phyloP scores from a whole-genome alignment of 2,113 vertebrate species.

The Eublepharis macularius region DNA sequence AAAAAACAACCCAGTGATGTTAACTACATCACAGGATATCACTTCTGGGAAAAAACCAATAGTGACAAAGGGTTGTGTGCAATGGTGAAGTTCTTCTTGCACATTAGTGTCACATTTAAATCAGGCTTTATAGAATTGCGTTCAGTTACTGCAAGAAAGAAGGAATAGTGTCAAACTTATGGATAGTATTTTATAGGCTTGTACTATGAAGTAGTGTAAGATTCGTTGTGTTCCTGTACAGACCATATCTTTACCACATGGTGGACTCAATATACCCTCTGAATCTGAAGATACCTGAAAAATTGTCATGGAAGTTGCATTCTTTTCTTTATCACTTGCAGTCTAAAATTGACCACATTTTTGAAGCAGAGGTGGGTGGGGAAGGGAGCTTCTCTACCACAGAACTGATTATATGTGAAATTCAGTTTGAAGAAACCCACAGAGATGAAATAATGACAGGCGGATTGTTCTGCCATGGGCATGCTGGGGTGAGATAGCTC shows the following conservation, averaged over 20 bases:
- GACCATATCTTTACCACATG: not conserved
- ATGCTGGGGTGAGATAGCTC: not conserved
- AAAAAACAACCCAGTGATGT: too few relatives aligned
- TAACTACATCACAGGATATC: too few relatives aligned
- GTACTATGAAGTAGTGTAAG: not conserved
- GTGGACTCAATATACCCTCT: too few relatives aligned
- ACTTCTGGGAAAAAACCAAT: too few relatives aligned
- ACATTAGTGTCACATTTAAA: too few relatives aligned
- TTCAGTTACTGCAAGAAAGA: not conserved
- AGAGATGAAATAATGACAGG: not conserved
- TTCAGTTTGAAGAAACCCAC: not conserved
- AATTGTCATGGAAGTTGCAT: not conserved
- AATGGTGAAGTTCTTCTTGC: too few relatives aligned
- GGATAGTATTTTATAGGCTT: not conserved
- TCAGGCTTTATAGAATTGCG: not conserved
- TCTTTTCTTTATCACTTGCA: not conserved
- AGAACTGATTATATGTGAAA: conserved; percentile 15
- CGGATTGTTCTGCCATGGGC: not conserved
- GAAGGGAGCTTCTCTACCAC: not conserved
- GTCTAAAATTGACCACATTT: not conserved
- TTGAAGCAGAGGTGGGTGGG: not conserved
- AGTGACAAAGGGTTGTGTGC: too few relatives aligned
- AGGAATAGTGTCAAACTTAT: not conserved
- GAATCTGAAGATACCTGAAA: not conserved
- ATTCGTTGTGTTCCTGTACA: not conserved